phyloP scores from a whole-genome alignment of 2,113 vertebrate species.

The Mastomys coucha region DNA sequence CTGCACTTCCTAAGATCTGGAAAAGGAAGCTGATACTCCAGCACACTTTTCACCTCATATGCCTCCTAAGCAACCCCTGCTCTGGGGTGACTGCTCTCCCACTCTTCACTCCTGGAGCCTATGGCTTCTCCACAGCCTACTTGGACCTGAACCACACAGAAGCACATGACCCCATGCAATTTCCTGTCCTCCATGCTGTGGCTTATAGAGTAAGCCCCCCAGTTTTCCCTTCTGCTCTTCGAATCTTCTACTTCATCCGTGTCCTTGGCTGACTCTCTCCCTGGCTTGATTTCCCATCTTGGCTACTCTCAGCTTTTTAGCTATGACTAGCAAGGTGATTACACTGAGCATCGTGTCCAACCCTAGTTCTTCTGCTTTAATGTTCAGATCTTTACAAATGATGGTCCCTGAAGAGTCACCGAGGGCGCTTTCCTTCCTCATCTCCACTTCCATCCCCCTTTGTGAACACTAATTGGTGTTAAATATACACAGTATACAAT shows the following conservation, averaged over 20 bases:
- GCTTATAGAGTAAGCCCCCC: not conserved
- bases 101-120: not conserved
- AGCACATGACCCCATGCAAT: not conserved
- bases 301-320: conserved; percentile 5
- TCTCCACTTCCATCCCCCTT: not conserved
- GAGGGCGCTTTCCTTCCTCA: too few species aligned
- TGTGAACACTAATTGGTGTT: not conserved
- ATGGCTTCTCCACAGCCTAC: not conserved
- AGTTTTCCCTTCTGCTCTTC: not conserved
- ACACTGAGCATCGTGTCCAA: not conserved
- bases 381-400: conserved; percentile 5
- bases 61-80: not conserved
- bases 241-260: not conserved
- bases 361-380: not conserved
- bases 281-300: not conserved
- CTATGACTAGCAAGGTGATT: not conserved
- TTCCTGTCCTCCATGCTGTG: not conserved
- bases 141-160: not conserved
- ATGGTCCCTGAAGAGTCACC: not conserved
- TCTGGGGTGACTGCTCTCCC: not conserved
- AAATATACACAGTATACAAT: not conserved
- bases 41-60: not conserved
- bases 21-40: not conserved
- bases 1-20: not conserved
- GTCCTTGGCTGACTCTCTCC: not conserved